Evolutionary conservation across 2,888 invertebrate genomes (phyloP), one percentile per base, ranked within the genome.

Genomic region (Drosophila affinis): DNA sequence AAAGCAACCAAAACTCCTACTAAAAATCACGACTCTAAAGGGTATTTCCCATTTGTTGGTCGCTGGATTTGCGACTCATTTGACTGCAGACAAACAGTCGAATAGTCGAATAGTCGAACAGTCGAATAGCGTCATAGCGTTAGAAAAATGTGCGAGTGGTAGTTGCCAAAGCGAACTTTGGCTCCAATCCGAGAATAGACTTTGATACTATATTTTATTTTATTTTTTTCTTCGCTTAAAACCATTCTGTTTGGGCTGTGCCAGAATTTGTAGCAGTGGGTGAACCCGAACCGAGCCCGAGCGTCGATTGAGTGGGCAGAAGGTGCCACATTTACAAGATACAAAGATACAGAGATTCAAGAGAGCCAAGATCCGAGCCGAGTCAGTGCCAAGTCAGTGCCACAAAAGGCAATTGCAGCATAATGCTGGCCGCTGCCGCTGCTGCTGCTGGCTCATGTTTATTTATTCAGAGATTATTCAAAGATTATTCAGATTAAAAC

Each of bases 1-100:
- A 24, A 24, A 24, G 21, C 7, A 7, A 27, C 1, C 6, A 7
- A 27, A 39, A 39, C 3, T 14, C 14, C 6, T 24, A 7, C 14
- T 6, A 14, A 0, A 12, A 6, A 24, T 5, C 2, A 21, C 21
- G 21, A 21, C 32, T 32, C 4, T 39, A n/a, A 21, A 34, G 9
- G 52, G 69, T 67, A 59, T 27, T 12, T 5, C 1, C 1, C 1
- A 18, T 18, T 70, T 47, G 44, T 32, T 61, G n/a, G 12, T 17
- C 6, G 12, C n/a, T 55, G 24, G 32, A 18, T 5, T 3, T 21
- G 27, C 29, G 47, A 65, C 53, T 54, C 34, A 59, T 65, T 67
- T 77, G 57, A 62, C 48, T 62, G 81, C 71, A 83, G 87, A 86
- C 84, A 80, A 65, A 78, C 63, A 74, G 84, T 84, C 82, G 24